Conservation (phyloP, 2,113 vertebrate species). For the Hassar affinis region DNA sequence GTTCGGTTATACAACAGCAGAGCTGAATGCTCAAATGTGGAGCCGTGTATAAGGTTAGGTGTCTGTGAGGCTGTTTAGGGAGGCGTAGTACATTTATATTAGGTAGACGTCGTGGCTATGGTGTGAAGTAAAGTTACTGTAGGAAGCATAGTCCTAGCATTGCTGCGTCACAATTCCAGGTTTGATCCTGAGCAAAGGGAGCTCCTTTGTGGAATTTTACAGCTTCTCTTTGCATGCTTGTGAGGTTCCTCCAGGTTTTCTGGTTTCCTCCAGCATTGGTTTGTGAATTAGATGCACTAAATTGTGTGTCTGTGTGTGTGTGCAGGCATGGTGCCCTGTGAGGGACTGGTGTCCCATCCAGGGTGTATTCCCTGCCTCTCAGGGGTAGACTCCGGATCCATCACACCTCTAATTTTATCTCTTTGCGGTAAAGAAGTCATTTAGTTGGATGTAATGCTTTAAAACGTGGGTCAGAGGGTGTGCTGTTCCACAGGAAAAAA, state of each 20-base stretch:
- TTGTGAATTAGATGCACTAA: not conserved
- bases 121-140: not conserved
- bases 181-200: not conserved
- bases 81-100: not conserved
- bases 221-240: not conserved
- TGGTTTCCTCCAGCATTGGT: too few species aligned
- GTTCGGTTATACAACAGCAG: not conserved
- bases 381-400: not conserved
- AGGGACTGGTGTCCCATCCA: not conserved
- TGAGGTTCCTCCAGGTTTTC: too few species aligned
- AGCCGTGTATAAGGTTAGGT: not conserved
- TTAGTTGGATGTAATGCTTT: not conserved
- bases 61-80: not conserved
- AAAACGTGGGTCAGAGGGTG: not conserved
- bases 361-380: not conserved
- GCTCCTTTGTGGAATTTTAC: too few species aligned
- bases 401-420: too few species aligned
- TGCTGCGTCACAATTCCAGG: not conserved
- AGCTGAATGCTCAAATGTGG: not conserved
- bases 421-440: not conserved
- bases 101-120: not conserved
- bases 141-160: not conserved
- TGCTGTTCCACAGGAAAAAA: slow-evolving; percentile 16
- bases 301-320: too few species aligned
- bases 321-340: too few species aligned